Percentiles rank a stretch among this genome's conserved stretches.
Evolutionary conservation across 2,888 invertebrate genomes (phyloP).

Genomic region (Hypomecis punctinalis): DNA sequence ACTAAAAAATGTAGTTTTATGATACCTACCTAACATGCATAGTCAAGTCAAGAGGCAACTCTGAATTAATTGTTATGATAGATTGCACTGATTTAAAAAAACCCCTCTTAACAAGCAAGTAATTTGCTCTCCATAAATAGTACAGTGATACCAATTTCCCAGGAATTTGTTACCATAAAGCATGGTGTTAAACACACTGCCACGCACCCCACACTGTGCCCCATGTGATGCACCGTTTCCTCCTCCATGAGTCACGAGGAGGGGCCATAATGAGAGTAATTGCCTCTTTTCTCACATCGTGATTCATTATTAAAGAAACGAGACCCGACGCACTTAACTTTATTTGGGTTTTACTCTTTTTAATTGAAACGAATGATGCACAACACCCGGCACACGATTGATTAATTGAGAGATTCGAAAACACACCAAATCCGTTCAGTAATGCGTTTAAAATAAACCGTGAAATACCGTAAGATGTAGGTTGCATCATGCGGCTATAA

Average conservation of each 20-base stretch:
- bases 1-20: too few species aligned
- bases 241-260: conserved; percentile 68
- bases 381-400: conserved; percentile 56
- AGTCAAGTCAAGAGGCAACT: too few species aligned
- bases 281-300: conserved; percentile 81
- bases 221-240: conserved; percentile 58
- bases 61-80: background rate
- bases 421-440: conserved; percentile 44
- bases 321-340: conserved; percentile 64
- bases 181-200: conserved; percentile 42
- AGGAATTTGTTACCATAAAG: conserved; percentile 48
- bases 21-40: too few species aligned
- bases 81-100: background rate
- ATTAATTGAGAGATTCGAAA: conserved; percentile 60
- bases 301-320: conserved; percentile 74
- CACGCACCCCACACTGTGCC: conserved; percentile 43
- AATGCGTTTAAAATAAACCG: conserved; percentile 47
- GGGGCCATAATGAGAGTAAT: conserved; percentile 75
- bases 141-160: conserved; percentile 30
- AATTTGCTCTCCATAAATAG: conserved; percentile 30
- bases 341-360: conserved; percentile 71
- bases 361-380: conserved; percentile 65
- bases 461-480: conserved; percentile 36
- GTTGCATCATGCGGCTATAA: conserved; percentile 45
- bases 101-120: conserved; percentile 12